Percentiles rank a stretch among this genome's conserved stretches.
These are phyloP conservation scores for Eubasilissa regina DNA, from an alignment of 1,140 invertebrate genomes.

Conservation along the genomic window DNA sequence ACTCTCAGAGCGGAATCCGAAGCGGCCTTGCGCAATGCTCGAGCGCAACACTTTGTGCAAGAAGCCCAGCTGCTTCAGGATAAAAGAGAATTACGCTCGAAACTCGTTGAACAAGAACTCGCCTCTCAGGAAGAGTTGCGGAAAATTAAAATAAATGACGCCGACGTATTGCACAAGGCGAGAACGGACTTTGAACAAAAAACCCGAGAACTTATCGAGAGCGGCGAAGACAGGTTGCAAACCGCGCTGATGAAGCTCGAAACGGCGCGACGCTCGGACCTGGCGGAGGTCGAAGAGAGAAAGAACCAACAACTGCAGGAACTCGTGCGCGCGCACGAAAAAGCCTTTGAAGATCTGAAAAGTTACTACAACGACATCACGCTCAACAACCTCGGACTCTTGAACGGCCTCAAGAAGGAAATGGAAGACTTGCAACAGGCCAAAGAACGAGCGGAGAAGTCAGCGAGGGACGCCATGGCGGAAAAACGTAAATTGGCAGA, in stretches of 20 bases:
- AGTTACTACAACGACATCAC: constrained; percentile 96
- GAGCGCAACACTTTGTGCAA: constrained; percentile 82
- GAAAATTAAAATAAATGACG: constrained; percentile 2
- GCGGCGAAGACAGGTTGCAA: constrained; percentile 86
- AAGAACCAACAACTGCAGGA: constrained; percentile 90
- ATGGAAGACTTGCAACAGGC: constrained; percentile 87
- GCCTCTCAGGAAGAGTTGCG: constrained; percentile 45
- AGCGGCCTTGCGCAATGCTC: constrained; percentile 81
- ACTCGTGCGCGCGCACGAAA: constrained; percentile 87
- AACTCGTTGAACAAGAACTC: constrained; percentile 82
- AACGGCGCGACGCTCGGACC: constrained; percentile 80
- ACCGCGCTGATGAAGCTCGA: constrained; percentile 82
- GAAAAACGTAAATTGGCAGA: constrained; percentile 83
- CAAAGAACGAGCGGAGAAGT: constrained; percentile 81
- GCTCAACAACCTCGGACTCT: constrained; percentile 88
- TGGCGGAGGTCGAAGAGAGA: constrained; percentile 89
- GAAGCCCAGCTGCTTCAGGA: constrained; percentile 86
- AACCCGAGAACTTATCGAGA: constrained; percentile 83
- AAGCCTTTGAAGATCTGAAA: constrained; percentile 89
- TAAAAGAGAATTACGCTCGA: constrained; percentile 82
- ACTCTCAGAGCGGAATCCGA: constrained; percentile 78
- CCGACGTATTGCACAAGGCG: constrained; percentile 68
- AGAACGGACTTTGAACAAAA: constrained; percentile 82
- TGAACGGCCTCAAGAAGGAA: constrained; percentile 86
- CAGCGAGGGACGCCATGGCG: constrained; percentile 70